Evolutionary conservation across 2,113 vertebrate species (phyloP).

Genomic region (Odontophorus gujanensis): DNA sequence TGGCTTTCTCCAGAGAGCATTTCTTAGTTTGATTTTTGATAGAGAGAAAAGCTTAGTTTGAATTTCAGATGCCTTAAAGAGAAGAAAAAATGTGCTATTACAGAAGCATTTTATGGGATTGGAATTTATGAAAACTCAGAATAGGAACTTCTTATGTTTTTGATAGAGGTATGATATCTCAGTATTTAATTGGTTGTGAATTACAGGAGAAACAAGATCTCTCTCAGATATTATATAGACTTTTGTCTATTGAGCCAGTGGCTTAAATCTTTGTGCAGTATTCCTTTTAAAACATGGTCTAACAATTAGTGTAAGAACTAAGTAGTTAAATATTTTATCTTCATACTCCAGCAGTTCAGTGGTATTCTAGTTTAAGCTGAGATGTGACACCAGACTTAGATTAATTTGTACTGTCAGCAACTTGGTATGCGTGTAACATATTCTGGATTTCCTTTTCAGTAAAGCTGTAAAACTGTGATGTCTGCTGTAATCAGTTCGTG

Average conservation of each 20-base stretch:
- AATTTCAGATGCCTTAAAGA: slow-evolving; percentile 29
- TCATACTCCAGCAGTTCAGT: background rate
- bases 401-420: background rate
- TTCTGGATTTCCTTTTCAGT: background rate
- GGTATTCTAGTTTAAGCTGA: background rate
- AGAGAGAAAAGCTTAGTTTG: background rate
- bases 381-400: background rate
- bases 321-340: background rate
- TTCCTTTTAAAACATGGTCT: background rate
- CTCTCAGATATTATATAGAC: background rate
- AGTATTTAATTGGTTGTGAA: background rate
- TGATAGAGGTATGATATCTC: background rate
- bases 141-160: background rate
- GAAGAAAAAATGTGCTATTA: background rate
- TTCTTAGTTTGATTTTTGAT: background rate
- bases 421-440: accelerated
- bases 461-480: background rate
- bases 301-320: background rate
- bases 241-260: background rate
- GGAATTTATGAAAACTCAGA: background rate
- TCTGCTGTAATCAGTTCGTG: background rate
- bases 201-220: background rate
- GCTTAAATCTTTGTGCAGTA: background rate
- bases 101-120: background rate
- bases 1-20: background rate